phyloP scores from a whole-genome alignment of 2,888 invertebrate species.

The Megaustenia siamemsis region DNA sequence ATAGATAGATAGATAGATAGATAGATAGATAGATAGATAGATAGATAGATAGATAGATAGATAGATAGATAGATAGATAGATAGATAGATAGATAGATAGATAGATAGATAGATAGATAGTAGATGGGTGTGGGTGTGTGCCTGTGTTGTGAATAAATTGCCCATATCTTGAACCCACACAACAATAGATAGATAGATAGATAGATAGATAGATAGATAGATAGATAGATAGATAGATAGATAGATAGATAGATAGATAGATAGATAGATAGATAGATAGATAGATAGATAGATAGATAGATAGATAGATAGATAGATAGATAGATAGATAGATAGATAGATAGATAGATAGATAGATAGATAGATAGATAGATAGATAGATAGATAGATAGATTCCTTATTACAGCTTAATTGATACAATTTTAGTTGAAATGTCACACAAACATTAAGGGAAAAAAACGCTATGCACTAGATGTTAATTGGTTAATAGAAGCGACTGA shows the following conservation, averaged over 20 bases:
- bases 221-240: background rate
- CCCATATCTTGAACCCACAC: background rate
- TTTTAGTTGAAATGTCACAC: no score
- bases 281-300: background rate
- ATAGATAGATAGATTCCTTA: background rate
- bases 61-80: slow-evolving; percentile 5
- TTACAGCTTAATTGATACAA: no score
- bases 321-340: background rate
- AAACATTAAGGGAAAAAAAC: no score
- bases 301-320: slow-evolving; percentile 30
- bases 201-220: background rate
- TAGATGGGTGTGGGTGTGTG: slow-evolving; percentile 2
- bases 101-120: background rate
- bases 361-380: background rate
- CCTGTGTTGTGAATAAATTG: background rate
- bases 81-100: slow-evolving; percentile 13
- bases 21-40: slow-evolving; percentile 38
- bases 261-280: slow-evolving; percentile 14
- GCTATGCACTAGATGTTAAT: no score
- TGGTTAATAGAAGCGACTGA: no score
- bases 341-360: background rate
- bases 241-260: background rate
- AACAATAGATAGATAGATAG: background rate
- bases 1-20: slow-evolving; percentile 27
- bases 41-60: slow-evolving; percentile 40